Evolutionary conservation across 1,140 invertebrate genomes (phyloP).

Genomic region (Sitodiplosis mosellana): DNA sequence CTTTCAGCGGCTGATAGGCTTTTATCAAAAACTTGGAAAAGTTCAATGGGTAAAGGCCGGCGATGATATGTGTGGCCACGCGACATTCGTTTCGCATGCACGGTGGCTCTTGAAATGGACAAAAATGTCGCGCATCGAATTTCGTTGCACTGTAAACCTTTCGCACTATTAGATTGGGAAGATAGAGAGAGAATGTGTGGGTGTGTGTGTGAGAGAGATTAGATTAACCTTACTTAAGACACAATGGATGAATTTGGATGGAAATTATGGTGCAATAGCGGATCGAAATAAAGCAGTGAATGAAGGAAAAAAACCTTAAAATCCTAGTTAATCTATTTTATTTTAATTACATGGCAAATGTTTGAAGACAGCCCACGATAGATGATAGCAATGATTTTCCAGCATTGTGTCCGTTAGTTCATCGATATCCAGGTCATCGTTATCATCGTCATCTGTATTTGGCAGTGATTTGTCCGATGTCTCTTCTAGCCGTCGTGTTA

Average conservation of each 20-base stretch:
- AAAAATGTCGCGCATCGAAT: slow-evolving; percentile 1
- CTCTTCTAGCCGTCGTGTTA: not conserved
- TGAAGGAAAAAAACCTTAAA: no score
- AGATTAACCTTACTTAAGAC: no score
- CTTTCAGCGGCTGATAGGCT: slow-evolving; percentile 1
- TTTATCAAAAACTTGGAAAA: slow-evolving; percentile 3
- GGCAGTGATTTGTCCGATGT: not conserved
- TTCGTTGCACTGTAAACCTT: not conserved
- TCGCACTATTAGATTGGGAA: not conserved
- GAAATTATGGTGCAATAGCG: not conserved
- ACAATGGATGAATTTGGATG: not conserved
- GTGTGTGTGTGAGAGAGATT: no score
- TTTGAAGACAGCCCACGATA: slow-evolving; percentile 22
- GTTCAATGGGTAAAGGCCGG: slow-evolving; percentile 1
- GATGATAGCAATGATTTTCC: slow-evolving; percentile 12
- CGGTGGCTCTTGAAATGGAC: slow-evolving; percentile 1
- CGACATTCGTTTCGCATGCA: slow-evolving; percentile 2
- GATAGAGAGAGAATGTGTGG: no score
- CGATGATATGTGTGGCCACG: slow-evolving; percentile 2
- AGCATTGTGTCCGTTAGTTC: not conserved
- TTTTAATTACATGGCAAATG: slow-evolving; percentile 8
- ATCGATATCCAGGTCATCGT: not conserved
- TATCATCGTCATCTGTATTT: not conserved
- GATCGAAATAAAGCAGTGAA: not conserved
- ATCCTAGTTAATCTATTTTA: not conserved